Conservation (phyloP, 2,888 invertebrate species). For the Diabrotica balteata region DNA sequence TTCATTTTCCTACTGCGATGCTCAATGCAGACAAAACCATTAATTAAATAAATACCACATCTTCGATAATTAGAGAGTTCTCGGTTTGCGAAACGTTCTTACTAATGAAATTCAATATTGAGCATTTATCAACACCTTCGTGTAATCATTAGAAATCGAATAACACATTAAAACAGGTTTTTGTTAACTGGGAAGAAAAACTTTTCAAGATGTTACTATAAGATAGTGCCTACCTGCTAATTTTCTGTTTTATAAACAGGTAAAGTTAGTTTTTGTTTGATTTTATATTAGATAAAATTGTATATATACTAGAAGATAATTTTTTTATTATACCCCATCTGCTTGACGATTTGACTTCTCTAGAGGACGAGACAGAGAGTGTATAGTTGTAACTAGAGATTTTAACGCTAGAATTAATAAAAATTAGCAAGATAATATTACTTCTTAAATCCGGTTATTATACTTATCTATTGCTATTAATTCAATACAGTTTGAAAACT, state of each 20-base stretch:
- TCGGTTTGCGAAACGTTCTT: conserved; percentile 10
- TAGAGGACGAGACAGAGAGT: no score
- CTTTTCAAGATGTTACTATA: not conserved
- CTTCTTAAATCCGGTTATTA: no score
- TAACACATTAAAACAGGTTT: conserved; percentile 24
- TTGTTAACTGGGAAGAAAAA: conserved; percentile 10
- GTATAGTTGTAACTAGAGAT: no score
- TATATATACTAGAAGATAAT: no score
- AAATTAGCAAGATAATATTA: no score
- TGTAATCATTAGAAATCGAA: conserved; percentile 23
- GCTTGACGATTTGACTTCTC: no score
- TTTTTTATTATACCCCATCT: no score
- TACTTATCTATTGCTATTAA: no score
- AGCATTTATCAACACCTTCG: conserved; percentile 32
- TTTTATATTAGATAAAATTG: not conserved
- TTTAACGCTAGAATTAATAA: no score
- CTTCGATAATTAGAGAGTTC: conserved; percentile 20
- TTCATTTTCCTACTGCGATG: no score
- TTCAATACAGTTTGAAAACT: no score
- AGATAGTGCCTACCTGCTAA: not conserved
- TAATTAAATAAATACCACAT: not conserved
- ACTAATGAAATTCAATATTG: conserved; percentile 25
- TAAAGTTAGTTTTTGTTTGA: conserved; percentile 7
- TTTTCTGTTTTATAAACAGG: not conserved
- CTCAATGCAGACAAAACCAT: no score